Evolutionary conservation across 2,113 vertebrate species (phyloP).

Genomic region (Leptosomus discolor): DNA sequence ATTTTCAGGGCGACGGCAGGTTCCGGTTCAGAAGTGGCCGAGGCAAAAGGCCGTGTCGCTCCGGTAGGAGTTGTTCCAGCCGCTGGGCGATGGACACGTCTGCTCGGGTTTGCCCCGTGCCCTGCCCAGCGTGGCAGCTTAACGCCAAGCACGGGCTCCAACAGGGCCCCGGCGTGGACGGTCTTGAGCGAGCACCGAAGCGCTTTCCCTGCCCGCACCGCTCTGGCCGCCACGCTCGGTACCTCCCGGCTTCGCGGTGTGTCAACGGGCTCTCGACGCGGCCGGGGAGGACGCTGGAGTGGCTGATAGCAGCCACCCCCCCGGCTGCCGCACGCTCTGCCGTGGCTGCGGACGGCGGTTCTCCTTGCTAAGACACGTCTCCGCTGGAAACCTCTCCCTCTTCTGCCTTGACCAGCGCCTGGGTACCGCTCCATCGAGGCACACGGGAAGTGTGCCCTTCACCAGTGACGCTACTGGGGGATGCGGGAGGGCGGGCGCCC

Average conservation of each 20-base stretch:
- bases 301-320: background rate
- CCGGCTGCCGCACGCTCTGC: background rate
- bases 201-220: background rate
- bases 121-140: no score
- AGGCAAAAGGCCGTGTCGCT: rapidly evolving
- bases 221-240: no score
- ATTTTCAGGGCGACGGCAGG: background rate
- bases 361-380: rapidly evolving
- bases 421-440: rapidly evolving
- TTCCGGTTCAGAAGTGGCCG: background rate
- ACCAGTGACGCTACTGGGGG: no score
- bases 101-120: no score
- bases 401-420: background rate
- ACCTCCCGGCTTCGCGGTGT: no score
- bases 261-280: background rate
- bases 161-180: background rate
- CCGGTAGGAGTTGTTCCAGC: background rate
- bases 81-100: no score
- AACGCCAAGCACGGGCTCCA: background rate
- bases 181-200: background rate
- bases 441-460: no score
- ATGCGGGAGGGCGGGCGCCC: background rate
- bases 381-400: background rate
- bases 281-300: background rate
- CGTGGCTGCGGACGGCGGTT: background rate